Base-by-base conservation (phyloP, 2,113 vertebrate species). In the Heterocephalus glaber region DNA sequence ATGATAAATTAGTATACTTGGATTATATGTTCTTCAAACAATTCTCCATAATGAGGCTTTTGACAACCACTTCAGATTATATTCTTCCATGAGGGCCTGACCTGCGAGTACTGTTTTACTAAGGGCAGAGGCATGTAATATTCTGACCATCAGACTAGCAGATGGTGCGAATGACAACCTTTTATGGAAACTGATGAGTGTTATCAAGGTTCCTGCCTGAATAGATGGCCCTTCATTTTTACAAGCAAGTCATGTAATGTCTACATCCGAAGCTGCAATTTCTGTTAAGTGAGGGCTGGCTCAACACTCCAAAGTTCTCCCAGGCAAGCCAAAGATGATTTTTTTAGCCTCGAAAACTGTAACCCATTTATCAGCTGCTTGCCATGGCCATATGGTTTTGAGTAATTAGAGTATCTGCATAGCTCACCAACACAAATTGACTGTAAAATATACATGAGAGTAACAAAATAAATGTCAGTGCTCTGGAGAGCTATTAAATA, bases 301-400 rank as follows among this genome's bases (percentile, higher is more conserved):
- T 84, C 24, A 56, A 86, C 54, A n/a, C 20, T 60, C 83, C 74
- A 95, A 1, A 80, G 72, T 68, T 77, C 87, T 92, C 49, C 58
- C 24, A 66, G 60, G 76, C 81, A 92, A 96, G 30, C 20, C 56
- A 92, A 94, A 86, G 70, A 60, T 70, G 58, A 49, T 60, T 70
- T 80, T 68, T 74, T 82, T 54, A 83, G 80, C 47, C 44, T 93
- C 33, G 35, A 70, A 92, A 86, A 91, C 0, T 87, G 54, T 80
- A 95, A 65, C 54, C 87, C 88, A 95, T 94, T 85, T 88, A 86
- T 97, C 90, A 96, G 65, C 60, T 56, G n/a, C 70, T 65, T 92
- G 70, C 90, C 82, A 94, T 30, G 60, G 92, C 92, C 95, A 95
- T 95, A 97, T 92, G 97, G 96, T 95, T 97, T 89, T 81, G 68